These are phyloP conservation scores for Gephyroberyx darwinii DNA, from an alignment of 2,797 vertebrate species.

Conservation along the genomic window DNA sequence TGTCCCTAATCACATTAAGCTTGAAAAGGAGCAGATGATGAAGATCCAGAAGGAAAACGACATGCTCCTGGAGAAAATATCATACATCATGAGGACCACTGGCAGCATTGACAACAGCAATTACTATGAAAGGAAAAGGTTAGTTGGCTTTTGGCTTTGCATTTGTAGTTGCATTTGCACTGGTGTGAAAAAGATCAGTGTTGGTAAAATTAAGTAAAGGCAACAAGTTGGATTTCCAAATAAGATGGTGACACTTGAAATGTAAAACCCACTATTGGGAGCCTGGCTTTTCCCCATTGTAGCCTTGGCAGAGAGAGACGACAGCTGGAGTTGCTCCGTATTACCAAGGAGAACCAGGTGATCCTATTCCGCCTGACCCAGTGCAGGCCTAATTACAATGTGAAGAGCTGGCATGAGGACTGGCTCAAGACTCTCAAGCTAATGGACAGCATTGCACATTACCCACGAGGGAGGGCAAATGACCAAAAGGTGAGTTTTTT, in stretches of 20 bases:
- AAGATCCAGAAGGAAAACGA: constrained; percentile 79
- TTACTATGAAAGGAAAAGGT: constrained; percentile 77
- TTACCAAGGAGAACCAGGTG: constrained; percentile 76
- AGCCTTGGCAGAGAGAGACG: constrained; percentile 76
- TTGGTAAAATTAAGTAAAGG: background rate
- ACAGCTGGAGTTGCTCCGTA: constrained; percentile 73
- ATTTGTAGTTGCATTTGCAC: background rate
- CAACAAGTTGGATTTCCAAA: constrained; percentile 12
- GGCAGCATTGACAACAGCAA: constrained; percentile 75
- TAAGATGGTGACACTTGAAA: constrained; percentile 10
- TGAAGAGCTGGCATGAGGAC: constrained; percentile 76
- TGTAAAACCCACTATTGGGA: background rate
- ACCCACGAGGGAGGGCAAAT: constrained; percentile 56
- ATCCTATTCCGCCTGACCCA: constrained; percentile 74
- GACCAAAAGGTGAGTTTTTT: constrained; percentile 42
- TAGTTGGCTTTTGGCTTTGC: constrained; percentile 12
- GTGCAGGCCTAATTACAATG: constrained; percentile 69
- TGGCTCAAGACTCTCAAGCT: constrained; percentile 73
- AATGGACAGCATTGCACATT: constrained; percentile 67
- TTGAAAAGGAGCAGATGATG: constrained; percentile 75
- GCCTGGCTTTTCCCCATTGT: constrained; percentile 24
- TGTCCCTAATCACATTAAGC: constrained; percentile 57
- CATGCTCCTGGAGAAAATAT: constrained; percentile 82
- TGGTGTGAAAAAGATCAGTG: background rate
- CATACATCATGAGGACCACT: constrained; percentile 76